phyloP scores from a whole-genome alignment of 2,888 invertebrate genomes.

The Melieria crassipennis region DNA sequence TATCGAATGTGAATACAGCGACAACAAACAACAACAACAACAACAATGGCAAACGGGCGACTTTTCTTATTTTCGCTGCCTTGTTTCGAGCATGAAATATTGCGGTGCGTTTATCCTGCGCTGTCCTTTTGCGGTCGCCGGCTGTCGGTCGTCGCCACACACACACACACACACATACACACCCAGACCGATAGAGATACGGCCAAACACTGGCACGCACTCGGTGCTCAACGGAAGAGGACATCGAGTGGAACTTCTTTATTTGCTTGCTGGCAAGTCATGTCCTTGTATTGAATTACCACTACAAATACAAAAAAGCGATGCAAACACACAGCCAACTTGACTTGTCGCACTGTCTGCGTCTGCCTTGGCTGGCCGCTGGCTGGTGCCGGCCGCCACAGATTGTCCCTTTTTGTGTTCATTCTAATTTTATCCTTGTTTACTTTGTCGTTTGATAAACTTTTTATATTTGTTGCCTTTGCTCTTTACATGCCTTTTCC shows the following conservation, averaged over 20 bases:
- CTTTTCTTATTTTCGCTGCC: background rate
- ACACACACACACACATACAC: background rate
- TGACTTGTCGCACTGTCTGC: too few relatives aligned
- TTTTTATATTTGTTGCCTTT: background rate
- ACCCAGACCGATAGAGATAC: too few relatives aligned
- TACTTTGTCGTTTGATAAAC: background rate
- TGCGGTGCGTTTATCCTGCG: background rate
- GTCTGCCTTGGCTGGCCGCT: too few relatives aligned
- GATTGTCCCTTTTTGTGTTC: slow-evolving; percentile 5
- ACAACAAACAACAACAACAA: too few relatives aligned
- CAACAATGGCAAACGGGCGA: too few relatives aligned
- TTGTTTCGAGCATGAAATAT: background rate
- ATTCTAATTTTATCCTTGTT: slow-evolving; percentile 12
- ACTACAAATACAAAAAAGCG: too few relatives aligned
- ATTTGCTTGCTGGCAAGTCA: slow-evolving; percentile 28
- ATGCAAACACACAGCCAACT: too few relatives aligned
- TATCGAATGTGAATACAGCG: too few relatives aligned
- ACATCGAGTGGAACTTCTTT: slow-evolving; percentile 10
- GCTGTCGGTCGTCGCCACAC: slow-evolving; percentile 10
- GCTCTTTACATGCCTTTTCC: background rate
- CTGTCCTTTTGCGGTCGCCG: slow-evolving; percentile 42
- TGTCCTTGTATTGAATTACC: slow-evolving; percentile 16
- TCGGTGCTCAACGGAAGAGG: background rate
- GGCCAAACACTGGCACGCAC: too few relatives aligned
- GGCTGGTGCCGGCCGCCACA: background rate